Evolutionary conservation across 2,888 invertebrate species (phyloP).

Genomic region (Oxycera nigricornis): DNA sequence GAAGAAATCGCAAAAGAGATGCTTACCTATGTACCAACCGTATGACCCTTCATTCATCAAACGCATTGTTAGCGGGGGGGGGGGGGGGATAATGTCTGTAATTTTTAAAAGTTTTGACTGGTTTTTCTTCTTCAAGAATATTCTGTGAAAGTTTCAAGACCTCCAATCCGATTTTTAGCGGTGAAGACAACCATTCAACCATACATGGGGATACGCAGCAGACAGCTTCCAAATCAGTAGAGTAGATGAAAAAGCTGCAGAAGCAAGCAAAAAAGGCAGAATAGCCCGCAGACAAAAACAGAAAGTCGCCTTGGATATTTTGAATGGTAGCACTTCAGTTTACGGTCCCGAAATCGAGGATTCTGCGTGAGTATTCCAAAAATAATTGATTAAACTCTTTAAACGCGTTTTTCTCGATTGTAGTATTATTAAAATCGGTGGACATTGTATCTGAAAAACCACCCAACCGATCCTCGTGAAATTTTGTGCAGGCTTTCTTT

Average conservation of each 20-base stretch:
- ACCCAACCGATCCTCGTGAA: not conserved
- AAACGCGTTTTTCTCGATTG: not conserved
- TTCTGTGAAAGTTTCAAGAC: too few species aligned
- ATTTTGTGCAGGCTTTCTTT: not conserved
- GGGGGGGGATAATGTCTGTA: too few species aligned
- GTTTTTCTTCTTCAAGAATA: too few species aligned
- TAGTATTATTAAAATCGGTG: not conserved
- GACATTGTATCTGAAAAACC: not conserved
- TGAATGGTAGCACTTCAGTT: not conserved
- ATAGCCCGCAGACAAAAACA: not conserved
- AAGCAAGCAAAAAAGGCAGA: not conserved
- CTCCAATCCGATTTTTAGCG: too few species aligned
- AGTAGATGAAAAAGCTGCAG: conserved; percentile 1
- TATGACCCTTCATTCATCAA: too few species aligned
- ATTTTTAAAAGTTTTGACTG: too few species aligned
- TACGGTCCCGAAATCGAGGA: not conserved
- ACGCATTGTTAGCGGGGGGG: too few species aligned
- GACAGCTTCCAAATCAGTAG: not conserved
- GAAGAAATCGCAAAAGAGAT: too few species aligned
- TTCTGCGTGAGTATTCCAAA: not conserved
- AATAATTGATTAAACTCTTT: not conserved
- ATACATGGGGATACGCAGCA: too few species aligned
- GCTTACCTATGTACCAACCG: too few species aligned
- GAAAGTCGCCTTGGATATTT: not conserved
- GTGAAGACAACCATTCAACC: too few species aligned